Percentiles rank a stretch among this genome's conserved stretches.
Evolutionary conservation across 2,113 vertebrate genomes (phyloP).

Genomic region (Clarias gariepinus): DNA sequence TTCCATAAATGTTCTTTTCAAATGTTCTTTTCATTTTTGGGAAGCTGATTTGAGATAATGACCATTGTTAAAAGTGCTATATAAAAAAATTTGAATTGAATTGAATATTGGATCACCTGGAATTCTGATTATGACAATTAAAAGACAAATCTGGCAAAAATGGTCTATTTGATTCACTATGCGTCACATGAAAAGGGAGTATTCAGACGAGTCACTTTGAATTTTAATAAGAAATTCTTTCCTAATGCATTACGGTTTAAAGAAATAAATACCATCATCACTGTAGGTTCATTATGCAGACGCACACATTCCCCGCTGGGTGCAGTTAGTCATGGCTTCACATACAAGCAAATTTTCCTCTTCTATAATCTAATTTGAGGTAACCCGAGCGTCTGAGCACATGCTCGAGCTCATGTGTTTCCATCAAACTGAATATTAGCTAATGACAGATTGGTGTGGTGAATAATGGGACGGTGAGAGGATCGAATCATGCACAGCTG

Average conservation of each 20-base stretch:
- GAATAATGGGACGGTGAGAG: conserved; percentile 4
- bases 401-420: conserved; percentile 8
- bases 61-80: no score
- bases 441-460: not conserved
- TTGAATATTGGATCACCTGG: no score
- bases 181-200: not conserved
- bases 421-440: not conserved
- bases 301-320: not conserved
- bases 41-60: no score
- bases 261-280: not conserved
- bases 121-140: no score
- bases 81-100: no score
- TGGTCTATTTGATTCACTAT: not conserved
- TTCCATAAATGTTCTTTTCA: no score
- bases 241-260: not conserved
- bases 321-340: not conserved
- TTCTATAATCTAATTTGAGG: conserved; percentile 15
- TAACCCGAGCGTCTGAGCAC: not conserved
- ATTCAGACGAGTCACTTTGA: not conserved
- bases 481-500: not conserved
- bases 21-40: no score
- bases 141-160: no score
- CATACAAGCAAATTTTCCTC: conserved; percentile 9
- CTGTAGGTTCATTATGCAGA: conserved; percentile 7
- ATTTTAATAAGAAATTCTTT: not conserved